Evolutionary conservation across 2,113 vertebrate species (phyloP).

Genomic region (Cryptomyrus ogoouensis): DNA sequence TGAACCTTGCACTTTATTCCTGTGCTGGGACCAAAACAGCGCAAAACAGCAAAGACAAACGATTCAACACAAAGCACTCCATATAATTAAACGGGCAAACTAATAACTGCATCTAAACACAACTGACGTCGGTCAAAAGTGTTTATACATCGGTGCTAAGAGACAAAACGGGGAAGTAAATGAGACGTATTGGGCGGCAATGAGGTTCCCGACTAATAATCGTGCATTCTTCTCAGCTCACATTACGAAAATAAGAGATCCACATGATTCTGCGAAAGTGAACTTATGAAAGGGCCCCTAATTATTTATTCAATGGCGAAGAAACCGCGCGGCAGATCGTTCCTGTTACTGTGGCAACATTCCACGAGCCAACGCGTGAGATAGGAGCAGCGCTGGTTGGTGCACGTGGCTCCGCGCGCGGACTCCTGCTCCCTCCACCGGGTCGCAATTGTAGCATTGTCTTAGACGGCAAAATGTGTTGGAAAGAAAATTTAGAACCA

Average conservation of each 20-base stretch:
- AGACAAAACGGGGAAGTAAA: not conserved
- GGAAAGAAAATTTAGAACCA: not conserved
- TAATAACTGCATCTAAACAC: not conserved
- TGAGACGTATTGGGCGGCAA: not conserved
- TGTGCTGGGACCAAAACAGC: conserved; percentile 41
- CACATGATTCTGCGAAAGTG: conserved; percentile 12
- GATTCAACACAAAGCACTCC: conserved; percentile 46
- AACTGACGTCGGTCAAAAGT: not conserved
- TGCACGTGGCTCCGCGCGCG: not conserved
- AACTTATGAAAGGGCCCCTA: conserved; percentile 40
- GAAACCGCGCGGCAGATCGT: not conserved
- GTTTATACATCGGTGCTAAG: not conserved
- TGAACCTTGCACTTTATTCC: conserved; percentile 41
- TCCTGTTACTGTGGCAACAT: conserved; percentile 60
- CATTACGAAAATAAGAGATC: conserved; percentile 44
- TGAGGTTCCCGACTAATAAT: conserved; percentile 15
- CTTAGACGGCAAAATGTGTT: not conserved
- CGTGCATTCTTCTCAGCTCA: conserved; percentile 20
- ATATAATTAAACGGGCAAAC: conserved; percentile 56
- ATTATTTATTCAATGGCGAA: conserved; percentile 14
- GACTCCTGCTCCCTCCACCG: not conserved
- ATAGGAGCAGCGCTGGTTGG: not conserved
- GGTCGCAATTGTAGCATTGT: too few relatives aligned
- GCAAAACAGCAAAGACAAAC: conserved; percentile 43
- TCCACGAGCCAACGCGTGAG: conserved; percentile 1